Conservation (phyloP, 2,797 vertebrate genomes). For the Anabacerthia variegaticeps region DNA sequence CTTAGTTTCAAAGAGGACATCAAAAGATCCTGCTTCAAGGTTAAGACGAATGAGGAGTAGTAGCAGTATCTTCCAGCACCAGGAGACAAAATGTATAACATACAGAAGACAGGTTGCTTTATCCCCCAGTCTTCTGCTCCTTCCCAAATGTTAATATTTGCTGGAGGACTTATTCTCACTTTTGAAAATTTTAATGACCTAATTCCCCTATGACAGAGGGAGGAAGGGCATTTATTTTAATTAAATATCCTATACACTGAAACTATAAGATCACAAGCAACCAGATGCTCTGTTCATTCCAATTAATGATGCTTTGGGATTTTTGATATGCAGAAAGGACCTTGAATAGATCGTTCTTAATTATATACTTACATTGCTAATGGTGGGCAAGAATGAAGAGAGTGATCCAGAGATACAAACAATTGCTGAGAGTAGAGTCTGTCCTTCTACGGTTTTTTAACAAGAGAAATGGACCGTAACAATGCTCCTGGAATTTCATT, state of each 20-base stretch:
- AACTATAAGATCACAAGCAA: constrained; percentile 9
- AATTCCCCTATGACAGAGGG: background rate
- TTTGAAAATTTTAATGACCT: constrained; percentile 12
- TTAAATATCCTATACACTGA: constrained; percentile 5
- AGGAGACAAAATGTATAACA: background rate
- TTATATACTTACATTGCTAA: background rate
- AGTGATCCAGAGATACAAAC: background rate
- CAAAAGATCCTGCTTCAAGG: background rate
- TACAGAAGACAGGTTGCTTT: background rate
- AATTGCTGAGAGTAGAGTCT: background rate
- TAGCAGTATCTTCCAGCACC: background rate
- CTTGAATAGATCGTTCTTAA: constrained; percentile 24
- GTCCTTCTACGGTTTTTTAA: constrained; percentile 10
- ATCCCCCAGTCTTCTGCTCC: background rate
- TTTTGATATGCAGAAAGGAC: constrained; percentile 25
- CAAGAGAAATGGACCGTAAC: background rate
- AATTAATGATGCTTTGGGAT: constrained; percentile 42
- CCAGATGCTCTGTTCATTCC: constrained; percentile 35
- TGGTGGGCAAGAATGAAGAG: background rate
- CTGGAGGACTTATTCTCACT: background rate
- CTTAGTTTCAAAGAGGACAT: background rate
- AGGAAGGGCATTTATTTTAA: constrained; percentile 6
- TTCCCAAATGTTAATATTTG: constrained; percentile 46
- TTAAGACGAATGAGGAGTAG: background rate
- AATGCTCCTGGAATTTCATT: background rate